Evolutionary conservation across 2,113 vertebrate genomes (phyloP), one percentile per base, ranked within the genome.

Genomic region (Hipposideros armiger): DNA sequence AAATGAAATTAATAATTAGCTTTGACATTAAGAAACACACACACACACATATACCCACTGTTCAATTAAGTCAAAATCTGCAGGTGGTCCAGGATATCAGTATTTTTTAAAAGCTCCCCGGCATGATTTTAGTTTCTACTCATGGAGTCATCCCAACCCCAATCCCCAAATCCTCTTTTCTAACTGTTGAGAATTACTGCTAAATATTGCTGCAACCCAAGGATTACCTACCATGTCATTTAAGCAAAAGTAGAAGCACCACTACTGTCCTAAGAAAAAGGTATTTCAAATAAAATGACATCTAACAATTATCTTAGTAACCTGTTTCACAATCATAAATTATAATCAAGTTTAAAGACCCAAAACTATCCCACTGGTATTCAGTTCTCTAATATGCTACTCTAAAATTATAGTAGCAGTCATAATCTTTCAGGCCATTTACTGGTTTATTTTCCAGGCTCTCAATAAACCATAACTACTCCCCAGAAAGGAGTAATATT

Each of bases 11-110:
- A 83, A 36, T n/a, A 36, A 36, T 86, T 78, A 80, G 32, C 50
- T 94, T 86, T 91, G 62, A 90, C 56, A 45, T 69, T 54, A 67
- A 67, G 56, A 76, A 62, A 76, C 69, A 74, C 30, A 90, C 7
- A 26, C 1, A 47, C 28, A 50, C 47, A 50, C 47, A 50, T 50
- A 87, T 50, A 87, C 30, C 83, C 14, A 40, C 2, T 62, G 16
- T 40, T 22, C 45, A 72, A 69, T 50, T 28, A 58, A 52, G 14
- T 52, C n/a, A 62, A 67, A 85, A 91, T 72, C 32, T 78, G 42
- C 66, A 26, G 14, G 78, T 58, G 50, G 40, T 62, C 47, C 30
- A 74, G 76, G 50, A 60, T 16, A 56, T 62, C 20, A 73, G 14
- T 58, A 62, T 42, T 60, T 47, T 50, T 60, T 76, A 28, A 64